Conservation (phyloP, 2,888 invertebrate species). For the Brenthis hecate region DNA sequence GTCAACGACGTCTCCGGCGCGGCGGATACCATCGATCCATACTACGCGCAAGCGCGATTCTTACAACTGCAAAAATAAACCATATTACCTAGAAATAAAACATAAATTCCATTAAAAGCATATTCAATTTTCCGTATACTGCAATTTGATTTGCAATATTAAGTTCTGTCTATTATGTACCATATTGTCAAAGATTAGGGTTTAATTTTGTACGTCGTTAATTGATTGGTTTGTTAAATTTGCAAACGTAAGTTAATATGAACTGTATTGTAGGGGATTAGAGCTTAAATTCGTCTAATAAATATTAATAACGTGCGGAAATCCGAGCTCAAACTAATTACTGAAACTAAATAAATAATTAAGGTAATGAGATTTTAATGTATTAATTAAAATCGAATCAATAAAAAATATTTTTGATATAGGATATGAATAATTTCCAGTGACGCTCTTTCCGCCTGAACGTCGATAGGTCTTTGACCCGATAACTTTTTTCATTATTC, state of each 20-base stretch:
- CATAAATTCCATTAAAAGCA: conserved; percentile 28
- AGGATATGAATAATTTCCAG: no score
- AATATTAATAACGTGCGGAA: neutral
- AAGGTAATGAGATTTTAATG: no score
- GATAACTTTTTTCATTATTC: no score
- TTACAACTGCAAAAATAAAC: conserved; percentile 35
- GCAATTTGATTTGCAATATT: conserved; percentile 38
- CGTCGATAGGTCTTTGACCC: no score
- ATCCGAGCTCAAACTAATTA: no score
- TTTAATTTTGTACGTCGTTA: conserved; percentile 31
- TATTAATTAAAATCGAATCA: no score
- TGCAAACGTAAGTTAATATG: neutral
- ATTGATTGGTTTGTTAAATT: conserved; percentile 5
- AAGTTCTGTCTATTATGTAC: conserved; percentile 26
- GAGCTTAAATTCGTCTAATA: neutral
- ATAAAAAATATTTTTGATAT: no score
- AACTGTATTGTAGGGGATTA: neutral
- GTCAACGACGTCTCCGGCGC: conserved; percentile 69
- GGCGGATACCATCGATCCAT: conserved; percentile 69
- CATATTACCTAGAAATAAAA: conserved; percentile 29
- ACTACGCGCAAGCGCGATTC: conserved; percentile 61
- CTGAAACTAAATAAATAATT: no score
- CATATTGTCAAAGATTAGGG: conserved; percentile 34
- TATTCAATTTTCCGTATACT: conserved; percentile 33
- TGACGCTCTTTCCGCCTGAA: no score